Evolutionary conservation across 2,113 vertebrate genomes (phyloP).

Genomic region (Prietella phreatophila): DNA sequence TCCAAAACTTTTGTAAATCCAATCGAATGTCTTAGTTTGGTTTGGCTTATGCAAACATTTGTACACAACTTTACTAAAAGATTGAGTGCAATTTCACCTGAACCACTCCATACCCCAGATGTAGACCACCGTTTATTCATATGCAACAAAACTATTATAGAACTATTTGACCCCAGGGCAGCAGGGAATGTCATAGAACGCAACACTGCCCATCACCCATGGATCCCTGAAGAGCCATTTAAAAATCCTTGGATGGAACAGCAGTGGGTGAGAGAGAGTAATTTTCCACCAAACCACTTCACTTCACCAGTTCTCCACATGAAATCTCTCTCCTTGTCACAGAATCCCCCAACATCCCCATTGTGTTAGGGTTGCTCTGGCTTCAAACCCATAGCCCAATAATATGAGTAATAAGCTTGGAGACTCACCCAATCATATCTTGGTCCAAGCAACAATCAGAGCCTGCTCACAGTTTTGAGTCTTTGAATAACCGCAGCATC

Average conservation of each 20-base stretch:
- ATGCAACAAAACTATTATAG: background rate
- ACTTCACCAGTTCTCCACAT: background rate
- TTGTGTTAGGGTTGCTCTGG: background rate
- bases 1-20: background rate
- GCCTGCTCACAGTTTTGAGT: background rate
- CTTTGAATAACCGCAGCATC: background rate
- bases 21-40: background rate
- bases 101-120: background rate
- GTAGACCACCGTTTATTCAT: background rate
- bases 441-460: background rate
- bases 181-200: background rate
- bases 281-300: background rate
- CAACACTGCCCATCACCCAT: background rate
- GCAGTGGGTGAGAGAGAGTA: background rate
- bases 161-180: background rate
- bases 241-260: background rate
- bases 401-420: conserved; percentile 17
- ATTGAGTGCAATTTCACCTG: background rate
- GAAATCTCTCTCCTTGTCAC: background rate
- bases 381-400: background rate
- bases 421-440: background rate
- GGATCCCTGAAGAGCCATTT: background rate
- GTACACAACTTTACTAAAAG: background rate
- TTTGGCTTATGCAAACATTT: background rate
- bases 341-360: background rate